Conservation (phyloP, 2,797 vertebrate species). For the Dendrocincla tyrannina region DNA sequence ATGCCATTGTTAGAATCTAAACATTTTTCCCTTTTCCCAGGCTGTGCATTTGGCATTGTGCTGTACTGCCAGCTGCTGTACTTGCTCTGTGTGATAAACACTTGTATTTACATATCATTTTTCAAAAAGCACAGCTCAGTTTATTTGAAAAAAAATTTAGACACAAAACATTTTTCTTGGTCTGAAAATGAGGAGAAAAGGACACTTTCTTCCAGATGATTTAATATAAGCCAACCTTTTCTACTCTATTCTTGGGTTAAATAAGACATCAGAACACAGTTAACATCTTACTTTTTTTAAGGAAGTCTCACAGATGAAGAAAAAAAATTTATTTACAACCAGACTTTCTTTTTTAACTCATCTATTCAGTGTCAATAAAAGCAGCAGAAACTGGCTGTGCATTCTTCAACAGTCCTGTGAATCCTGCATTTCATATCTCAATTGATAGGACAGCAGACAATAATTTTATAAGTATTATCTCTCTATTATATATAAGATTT, state of each 20-base stretch:
- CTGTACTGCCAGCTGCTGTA: slow-evolving; percentile 8
- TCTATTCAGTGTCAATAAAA: neutral
- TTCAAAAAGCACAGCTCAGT: neutral
- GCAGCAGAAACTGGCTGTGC: neutral
- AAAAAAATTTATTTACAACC: neutral
- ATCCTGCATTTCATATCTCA: neutral
- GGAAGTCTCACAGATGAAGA: neutral
- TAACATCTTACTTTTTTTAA: neutral
- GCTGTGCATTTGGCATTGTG: neutral
- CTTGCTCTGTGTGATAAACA: neutral
- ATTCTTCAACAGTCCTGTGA: neutral
- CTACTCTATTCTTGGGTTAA: neutral
- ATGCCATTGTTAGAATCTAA: slow-evolving; percentile 12
- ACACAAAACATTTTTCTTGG: neutral
- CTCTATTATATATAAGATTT: neutral
- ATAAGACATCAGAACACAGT: neutral
- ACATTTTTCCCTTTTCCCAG: neutral
- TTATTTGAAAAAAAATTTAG: neutral
- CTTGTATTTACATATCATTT: neutral
- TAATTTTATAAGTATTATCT: neutral
- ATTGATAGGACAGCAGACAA: neutral
- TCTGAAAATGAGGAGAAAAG: neutral
- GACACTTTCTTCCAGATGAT: neutral
- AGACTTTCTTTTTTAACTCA: neutral
- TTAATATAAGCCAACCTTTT: neutral